Evolutionary conservation across 1,140 invertebrate genomes (phyloP), one percentile per base, ranked within the genome.

Genomic region (Anastatus disparis): DNA sequence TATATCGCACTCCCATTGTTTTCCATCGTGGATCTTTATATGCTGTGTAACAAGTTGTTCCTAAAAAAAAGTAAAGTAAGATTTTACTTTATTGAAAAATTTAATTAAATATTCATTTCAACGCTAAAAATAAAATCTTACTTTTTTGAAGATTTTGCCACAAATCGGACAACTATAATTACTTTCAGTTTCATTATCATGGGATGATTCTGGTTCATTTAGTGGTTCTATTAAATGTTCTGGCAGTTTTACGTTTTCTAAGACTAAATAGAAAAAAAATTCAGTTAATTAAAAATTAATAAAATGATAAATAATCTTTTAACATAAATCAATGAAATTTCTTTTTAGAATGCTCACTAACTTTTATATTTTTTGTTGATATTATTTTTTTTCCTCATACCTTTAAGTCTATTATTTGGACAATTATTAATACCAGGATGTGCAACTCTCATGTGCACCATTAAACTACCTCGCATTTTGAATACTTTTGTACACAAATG

Each of bases 1-100:
- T 22, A 94, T 89, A 76, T 95, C 93, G 80, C 94, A 95, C 78
- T 93, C 91, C 93, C 93, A 95, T 66, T 89, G 87, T 78, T 91
- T 91, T 3, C 82, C 84, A 59, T 88, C 88, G 68, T 89, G 88
- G 0, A 85, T 87, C 76, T 87, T 87, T 46, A 88, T 74, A 78
- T 89, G 88, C 55, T 89, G 87, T 1, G 79, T 79, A 24, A 89
- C 84, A 35, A 35, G 31, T 4, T 10, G 10, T 35, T 35, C 31
- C 31, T 35, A 35, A 35, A 35, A 10, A 35, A 35, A 35, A 35
- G 31, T 35, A 70, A 70, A 58, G 38, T 12, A 1, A n/a, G 58
- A n/a, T 31, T 29, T 13, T 62, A 56, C 44, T 56, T 53, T 20
- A 9, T 38, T 22, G 20, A 70, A n/a, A n/a, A n/a, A n/a, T n/a